phyloP scores from a whole-genome alignment of 2,888 invertebrate species.

The Podotricha telesiphe region DNA sequence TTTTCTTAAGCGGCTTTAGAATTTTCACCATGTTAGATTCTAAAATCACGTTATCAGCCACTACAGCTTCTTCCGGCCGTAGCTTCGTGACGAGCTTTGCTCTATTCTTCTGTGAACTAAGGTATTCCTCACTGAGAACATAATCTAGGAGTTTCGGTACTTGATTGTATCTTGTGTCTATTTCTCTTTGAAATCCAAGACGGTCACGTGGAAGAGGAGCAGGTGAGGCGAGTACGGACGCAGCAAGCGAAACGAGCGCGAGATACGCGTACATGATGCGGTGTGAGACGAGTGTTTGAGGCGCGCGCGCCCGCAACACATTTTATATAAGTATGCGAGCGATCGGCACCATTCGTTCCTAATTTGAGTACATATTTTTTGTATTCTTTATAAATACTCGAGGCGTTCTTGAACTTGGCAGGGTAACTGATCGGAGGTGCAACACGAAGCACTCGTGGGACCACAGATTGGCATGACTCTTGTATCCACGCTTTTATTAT shows the following conservation, averaged over 20 bases:
- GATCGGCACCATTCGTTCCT: conserved; percentile 78
- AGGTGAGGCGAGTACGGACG: conserved; percentile 60
- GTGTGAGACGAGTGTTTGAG: conserved; percentile 75
- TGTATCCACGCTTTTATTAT: conserved; percentile 23
- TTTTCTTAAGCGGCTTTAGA: conserved; percentile 62
- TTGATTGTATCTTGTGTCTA: conserved; percentile 65
- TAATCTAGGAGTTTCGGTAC: conserved; percentile 67
- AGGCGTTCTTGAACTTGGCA: conserved; percentile 75
- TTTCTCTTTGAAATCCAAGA: conserved; percentile 74
- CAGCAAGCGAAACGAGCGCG: conserved; percentile 69
- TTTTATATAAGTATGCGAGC: conserved; percentile 73
- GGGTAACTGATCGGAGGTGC: conserved; percentile 56
- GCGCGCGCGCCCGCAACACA: conserved; percentile 75
- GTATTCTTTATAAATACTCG: conserved; percentile 53
- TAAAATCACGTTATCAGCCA: conserved; percentile 72
- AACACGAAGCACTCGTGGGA: conserved; percentile 48
- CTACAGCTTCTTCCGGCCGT: conserved; percentile 67
- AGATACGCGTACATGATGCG: conserved; percentile 79
- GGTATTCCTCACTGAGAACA: conserved; percentile 64
- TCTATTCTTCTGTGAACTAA: conserved; percentile 68
- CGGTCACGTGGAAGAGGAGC: conserved; percentile 59
- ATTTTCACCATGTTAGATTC: conserved; percentile 75
- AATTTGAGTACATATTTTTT: conserved; percentile 75
- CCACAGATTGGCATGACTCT: conserved; percentile 38
- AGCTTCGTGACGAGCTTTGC: conserved; percentile 72